phyloP scores from a whole-genome alignment of 2,888 invertebrate species.

The Ophraella communa region DNA sequence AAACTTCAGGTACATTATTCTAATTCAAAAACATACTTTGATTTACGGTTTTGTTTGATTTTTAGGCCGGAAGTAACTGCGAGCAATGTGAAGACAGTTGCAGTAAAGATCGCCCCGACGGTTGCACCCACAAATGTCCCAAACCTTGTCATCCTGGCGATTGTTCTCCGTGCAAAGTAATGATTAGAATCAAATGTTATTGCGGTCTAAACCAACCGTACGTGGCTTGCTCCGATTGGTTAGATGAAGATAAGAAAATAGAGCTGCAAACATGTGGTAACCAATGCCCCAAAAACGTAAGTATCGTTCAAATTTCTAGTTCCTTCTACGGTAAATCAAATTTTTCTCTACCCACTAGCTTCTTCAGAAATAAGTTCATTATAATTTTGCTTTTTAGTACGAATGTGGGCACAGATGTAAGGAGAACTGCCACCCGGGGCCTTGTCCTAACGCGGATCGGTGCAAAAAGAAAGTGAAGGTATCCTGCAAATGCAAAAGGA shows the following conservation, averaged over 20 bases:
- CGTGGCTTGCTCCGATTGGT: constrained; percentile 75
- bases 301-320: constrained; percentile 39
- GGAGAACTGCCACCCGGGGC: constrained; percentile 75
- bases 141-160: constrained; percentile 74
- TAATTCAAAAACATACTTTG: constrained; percentile 9
- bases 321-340: not conserved
- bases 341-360: too few species aligned
- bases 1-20: constrained; percentile 42
- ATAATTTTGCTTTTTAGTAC: constrained; percentile 62
- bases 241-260: constrained; percentile 62
- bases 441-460: constrained; percentile 69
- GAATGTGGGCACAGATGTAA: constrained; percentile 85
- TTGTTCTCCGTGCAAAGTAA: constrained; percentile 77
- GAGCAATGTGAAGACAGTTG: constrained; percentile 69
- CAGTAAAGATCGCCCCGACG: constrained; percentile 68
- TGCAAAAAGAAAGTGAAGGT: constrained; percentile 84
- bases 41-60: constrained; percentile 18
- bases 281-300: constrained; percentile 83
- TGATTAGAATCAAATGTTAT: constrained; percentile 78
- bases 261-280: constrained; percentile 72
- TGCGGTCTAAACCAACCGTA: constrained; percentile 81
- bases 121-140: constrained; percentile 77
- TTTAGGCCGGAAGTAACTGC: constrained; percentile 63
- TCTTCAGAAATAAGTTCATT: not conserved
- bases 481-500: constrained; percentile 77